Conservation (phyloP, 2,888 invertebrate genomes). For the Aromia moschata region DNA sequence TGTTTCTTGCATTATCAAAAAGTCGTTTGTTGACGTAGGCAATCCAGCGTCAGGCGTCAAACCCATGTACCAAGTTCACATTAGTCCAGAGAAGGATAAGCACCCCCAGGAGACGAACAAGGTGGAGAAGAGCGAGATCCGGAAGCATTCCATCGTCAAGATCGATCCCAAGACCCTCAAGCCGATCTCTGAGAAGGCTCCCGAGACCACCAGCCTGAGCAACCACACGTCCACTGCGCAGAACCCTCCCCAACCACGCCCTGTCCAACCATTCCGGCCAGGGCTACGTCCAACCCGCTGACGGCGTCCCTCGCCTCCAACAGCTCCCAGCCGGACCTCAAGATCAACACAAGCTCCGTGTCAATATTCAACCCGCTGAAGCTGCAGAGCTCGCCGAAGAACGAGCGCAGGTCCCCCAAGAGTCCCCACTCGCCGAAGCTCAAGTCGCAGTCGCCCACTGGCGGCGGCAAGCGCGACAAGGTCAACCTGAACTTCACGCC, state of each 20-base stretch:
- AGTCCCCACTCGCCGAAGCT: conserved; percentile 58
- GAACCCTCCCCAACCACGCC: conserved; percentile 23
- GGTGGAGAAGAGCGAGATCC: conserved; percentile 57
- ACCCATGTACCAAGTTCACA: conserved; percentile 67
- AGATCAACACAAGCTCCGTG: conserved; percentile 62
- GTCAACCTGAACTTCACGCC: conserved; percentile 60
- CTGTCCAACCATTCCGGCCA: not conserved
- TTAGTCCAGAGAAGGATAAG: conserved; percentile 60
- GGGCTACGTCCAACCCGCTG: not conserved
- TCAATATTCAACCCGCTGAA: conserved; percentile 62
- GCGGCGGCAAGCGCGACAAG: conserved; percentile 40
- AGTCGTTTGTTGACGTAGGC: conserved; percentile 46
- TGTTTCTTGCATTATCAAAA: no score
- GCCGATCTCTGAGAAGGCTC: conserved; percentile 63
- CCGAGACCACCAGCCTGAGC: conserved; percentile 57
- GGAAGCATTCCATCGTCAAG: conserved; percentile 63
- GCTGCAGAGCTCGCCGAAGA: conserved; percentile 57
- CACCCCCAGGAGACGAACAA: conserved; percentile 30
- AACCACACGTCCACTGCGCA: conserved; percentile 34
- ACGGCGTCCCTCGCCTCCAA: no score
- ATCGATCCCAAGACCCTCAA: conserved; percentile 70
- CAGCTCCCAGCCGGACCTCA: conserved; percentile 50
- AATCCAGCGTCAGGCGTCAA: conserved; percentile 71
- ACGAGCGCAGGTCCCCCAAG: conserved; percentile 57
- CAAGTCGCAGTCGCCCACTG: conserved; percentile 35